Conservation (phyloP, 2,888 invertebrate species). For the Drosophila falleni region DNA sequence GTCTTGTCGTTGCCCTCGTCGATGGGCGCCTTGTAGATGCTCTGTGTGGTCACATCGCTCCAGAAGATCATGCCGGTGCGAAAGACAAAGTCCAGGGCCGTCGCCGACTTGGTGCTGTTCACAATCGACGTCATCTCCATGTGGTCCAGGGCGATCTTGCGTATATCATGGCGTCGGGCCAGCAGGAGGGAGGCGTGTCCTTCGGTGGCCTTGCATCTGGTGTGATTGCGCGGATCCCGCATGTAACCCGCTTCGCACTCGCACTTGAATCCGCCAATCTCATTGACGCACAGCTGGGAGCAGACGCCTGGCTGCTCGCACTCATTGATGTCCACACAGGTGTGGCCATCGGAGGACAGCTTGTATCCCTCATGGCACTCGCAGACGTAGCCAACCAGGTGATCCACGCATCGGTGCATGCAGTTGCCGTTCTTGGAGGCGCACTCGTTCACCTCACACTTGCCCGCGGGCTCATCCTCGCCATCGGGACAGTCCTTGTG, state of each 20-base stretch:
- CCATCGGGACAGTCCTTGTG: slow-evolving; percentile 94
- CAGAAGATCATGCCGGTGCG: slow-evolving; percentile 97
- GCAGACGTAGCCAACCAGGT: slow-evolving; percentile 92
- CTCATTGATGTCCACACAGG: slow-evolving; percentile 97
- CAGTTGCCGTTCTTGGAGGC: slow-evolving; percentile 93
- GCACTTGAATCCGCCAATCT: slow-evolving; percentile 96
- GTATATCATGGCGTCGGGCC: slow-evolving; percentile 94
- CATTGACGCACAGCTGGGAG: slow-evolving; percentile 96
- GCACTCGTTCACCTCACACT: slow-evolving; percentile 93
- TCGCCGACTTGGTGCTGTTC: slow-evolving; percentile 96
- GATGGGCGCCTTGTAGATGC: slow-evolving; percentile 97
- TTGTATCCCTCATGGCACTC: slow-evolving; percentile 93
- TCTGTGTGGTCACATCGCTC: slow-evolving; percentile 97
- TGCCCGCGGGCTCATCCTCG: slow-evolving; percentile 93
- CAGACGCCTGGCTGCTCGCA: slow-evolving; percentile 96
- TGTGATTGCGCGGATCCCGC: slow-evolving; percentile 93
- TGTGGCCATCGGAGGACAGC: slow-evolving; percentile 89
- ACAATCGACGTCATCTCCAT: slow-evolving; percentile 97
- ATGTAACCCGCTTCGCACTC: slow-evolving; percentile 95
- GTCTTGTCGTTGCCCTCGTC: slow-evolving; percentile 95
- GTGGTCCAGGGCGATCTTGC: slow-evolving; percentile 96
- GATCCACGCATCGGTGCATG: slow-evolving; percentile 93
- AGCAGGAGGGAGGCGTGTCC: slow-evolving; percentile 96
- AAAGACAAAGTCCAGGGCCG: slow-evolving; percentile 97
- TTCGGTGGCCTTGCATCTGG: slow-evolving; percentile 95